Conservation (phyloP, 2,888 invertebrate genomes). For the Hybos culiciformis region DNA sequence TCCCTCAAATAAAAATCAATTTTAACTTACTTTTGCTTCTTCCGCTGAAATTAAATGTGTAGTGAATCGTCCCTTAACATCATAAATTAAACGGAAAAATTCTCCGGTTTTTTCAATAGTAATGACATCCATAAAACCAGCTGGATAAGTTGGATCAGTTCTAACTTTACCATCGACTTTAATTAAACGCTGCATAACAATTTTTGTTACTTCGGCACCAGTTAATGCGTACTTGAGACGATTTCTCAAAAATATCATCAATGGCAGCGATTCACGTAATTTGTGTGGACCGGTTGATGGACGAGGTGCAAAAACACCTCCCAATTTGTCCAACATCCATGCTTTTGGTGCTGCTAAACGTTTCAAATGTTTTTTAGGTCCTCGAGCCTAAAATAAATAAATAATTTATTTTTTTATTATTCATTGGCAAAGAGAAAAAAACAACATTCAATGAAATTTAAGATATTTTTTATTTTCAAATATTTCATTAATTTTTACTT, state of each 20-base stretch:
- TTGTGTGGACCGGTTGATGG: conserved; percentile 98
- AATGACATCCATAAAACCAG: conserved; percentile 99
- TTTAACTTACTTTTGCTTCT: conserved; percentile 76
- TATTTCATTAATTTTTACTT: too few species aligned
- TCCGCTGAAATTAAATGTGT: conserved; percentile 94
- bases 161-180: conserved; percentile 97
- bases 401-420: conserved; percentile 2
- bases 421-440: conserved; percentile 3
- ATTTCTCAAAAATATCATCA: conserved; percentile 93
- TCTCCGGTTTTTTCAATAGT: conserved; percentile 97
- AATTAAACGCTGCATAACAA: conserved; percentile 94
- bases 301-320: conserved; percentile 94
- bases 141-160: conserved; percentile 93
- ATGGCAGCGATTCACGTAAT: conserved; percentile 88
- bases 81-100: conserved; percentile 94
- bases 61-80: conserved; percentile 95
- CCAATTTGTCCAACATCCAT: conserved; percentile 99
- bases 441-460: conserved; percentile 17
- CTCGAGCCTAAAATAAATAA: conserved; percentile 67
- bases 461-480: too few species aligned
- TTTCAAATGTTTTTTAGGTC: conserved; percentile 99
- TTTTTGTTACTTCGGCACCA: conserved; percentile 91
- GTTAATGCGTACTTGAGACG: conserved; percentile 96
- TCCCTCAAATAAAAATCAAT: not conserved
- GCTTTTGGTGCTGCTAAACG: conserved; percentile 97